phyloP scores from a whole-genome alignment of 1,140 invertebrate species.

The Ceratoteleas bidentatus region DNA sequence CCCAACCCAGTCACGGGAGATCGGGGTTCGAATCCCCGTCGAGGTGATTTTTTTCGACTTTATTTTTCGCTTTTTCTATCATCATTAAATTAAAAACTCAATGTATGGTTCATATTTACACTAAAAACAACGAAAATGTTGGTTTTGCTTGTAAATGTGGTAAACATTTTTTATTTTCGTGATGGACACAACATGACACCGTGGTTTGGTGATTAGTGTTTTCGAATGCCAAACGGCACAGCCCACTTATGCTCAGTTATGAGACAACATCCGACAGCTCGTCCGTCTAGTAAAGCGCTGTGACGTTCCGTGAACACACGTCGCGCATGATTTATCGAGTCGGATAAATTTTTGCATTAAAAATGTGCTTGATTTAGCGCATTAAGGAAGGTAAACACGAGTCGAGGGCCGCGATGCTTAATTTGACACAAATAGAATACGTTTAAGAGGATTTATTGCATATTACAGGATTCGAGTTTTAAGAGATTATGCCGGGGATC shows the following conservation, averaged over 20 bases:
- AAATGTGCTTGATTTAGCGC: conserved; percentile 6
- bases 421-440: conserved; percentile 14
- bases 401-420: background rate
- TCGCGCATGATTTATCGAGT: conserved; percentile 9
- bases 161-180: background rate
- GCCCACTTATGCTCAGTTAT: conserved; percentile 1
- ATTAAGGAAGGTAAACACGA: conserved; percentile 11
- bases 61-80: too few relatives aligned
- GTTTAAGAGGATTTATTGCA: conserved; percentile 10
- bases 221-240: background rate
- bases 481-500: conserved; percentile 4
- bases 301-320: conserved; percentile 13
- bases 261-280: conserved; percentile 25
- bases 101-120: too few relatives aligned
- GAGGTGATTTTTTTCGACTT: conserved; percentile 1
- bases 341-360: conserved; percentile 16
- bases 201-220: background rate
- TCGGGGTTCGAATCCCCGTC: conserved; percentile 25
- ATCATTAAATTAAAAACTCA: too few relatives aligned
- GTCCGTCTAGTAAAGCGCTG: conserved; percentile 6
- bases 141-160: too few relatives aligned
- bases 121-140: too few relatives aligned
- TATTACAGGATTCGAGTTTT: conserved; percentile 14
- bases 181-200: background rate
- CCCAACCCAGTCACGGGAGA: conserved; percentile 12